Conservation (phyloP, 2,113 vertebrate species). For the Notothenia rossii region DNA sequence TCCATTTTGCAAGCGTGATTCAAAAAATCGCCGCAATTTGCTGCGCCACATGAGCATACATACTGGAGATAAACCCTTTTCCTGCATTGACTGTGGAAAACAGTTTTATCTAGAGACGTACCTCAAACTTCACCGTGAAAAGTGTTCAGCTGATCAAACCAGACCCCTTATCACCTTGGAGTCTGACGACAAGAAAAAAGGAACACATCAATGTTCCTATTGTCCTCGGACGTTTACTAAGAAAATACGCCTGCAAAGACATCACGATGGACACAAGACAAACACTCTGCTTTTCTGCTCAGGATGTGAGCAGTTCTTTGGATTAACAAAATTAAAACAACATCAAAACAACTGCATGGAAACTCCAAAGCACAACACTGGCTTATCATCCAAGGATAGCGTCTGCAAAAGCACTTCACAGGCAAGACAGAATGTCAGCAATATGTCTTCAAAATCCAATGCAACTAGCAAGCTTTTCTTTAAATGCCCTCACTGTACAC, state of each 20-base stretch:
- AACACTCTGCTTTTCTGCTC: slow-evolving; percentile 73
- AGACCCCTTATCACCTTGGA: background rate
- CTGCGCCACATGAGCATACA: slow-evolving; percentile 80
- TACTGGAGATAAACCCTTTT: slow-evolving; percentile 76
- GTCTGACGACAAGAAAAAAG: background rate
- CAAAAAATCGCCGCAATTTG: slow-evolving; percentile 63
- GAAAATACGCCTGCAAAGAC: slow-evolving; percentile 57
- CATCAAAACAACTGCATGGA: slow-evolving; percentile 59
- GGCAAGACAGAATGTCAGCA: background rate
- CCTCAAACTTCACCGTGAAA: slow-evolving; percentile 67
- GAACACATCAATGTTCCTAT: slow-evolving; percentile 57
- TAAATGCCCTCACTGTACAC: slow-evolving; percentile 78
- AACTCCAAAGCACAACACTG: background rate
- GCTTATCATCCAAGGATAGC: background rate
- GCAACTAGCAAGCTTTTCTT: slow-evolving; percentile 36
- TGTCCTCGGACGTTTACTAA: slow-evolving; percentile 75
- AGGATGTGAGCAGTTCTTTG: slow-evolving; percentile 78
- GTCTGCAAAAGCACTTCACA: background rate
- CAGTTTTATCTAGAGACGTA: slow-evolving; percentile 68
- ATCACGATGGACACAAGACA: slow-evolving; percentile 70
- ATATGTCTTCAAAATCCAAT: slow-evolving; percentile 28
- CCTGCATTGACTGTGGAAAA: slow-evolving; percentile 77
- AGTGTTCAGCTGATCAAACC: slow-evolving; percentile 49
- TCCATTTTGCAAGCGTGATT: slow-evolving; percentile 79
- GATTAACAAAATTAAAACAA: slow-evolving; percentile 54